Conservation (phyloP, 2,888 invertebrate genomes). For the Drosophila nigricruria region DNA sequence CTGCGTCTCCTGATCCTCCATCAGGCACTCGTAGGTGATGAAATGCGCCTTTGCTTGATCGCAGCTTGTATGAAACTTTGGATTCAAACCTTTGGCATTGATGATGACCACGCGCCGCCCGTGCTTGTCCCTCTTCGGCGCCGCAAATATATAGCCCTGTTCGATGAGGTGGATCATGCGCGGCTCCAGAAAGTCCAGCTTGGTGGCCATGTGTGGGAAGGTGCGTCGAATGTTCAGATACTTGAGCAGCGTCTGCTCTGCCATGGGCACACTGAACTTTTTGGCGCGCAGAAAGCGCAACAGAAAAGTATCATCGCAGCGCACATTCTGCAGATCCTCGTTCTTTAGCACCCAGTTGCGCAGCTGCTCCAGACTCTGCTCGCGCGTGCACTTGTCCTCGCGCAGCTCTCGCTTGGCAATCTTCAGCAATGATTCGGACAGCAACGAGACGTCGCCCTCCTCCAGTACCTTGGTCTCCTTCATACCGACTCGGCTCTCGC, state of each 20-base stretch:
- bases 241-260: slow-evolving; percentile 91
- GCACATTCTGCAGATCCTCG: slow-evolving; percentile 89
- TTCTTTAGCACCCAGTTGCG: slow-evolving; percentile 90
- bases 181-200: slow-evolving; percentile 89
- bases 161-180: slow-evolving; percentile 88
- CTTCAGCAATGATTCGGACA: slow-evolving; percentile 80
- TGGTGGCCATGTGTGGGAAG: slow-evolving; percentile 88
- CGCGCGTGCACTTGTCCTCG: slow-evolving; percentile 88
- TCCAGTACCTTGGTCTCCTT: slow-evolving; percentile 62
- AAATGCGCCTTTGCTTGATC: slow-evolving; percentile 90
- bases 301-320: slow-evolving; percentile 90
- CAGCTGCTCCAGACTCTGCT: slow-evolving; percentile 88
- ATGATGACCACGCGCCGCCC: slow-evolving; percentile 91
- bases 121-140: slow-evolving; percentile 90
- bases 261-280: slow-evolving; percentile 92
- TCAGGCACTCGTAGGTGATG: slow-evolving; percentile 90
- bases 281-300: slow-evolving; percentile 91
- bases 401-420: slow-evolving; percentile 89
- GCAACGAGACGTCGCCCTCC: slow-evolving; percentile 37
- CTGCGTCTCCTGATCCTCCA: slow-evolving; percentile 92
- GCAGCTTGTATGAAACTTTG: slow-evolving; percentile 88
- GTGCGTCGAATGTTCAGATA: slow-evolving; percentile 91
- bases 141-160: slow-evolving; percentile 91
- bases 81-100: slow-evolving; percentile 89
- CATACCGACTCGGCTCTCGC: slow-evolving; percentile 32